phyloP scores from a whole-genome alignment of 2,113 vertebrate species.

The Microcebus griseorufus region DNA sequence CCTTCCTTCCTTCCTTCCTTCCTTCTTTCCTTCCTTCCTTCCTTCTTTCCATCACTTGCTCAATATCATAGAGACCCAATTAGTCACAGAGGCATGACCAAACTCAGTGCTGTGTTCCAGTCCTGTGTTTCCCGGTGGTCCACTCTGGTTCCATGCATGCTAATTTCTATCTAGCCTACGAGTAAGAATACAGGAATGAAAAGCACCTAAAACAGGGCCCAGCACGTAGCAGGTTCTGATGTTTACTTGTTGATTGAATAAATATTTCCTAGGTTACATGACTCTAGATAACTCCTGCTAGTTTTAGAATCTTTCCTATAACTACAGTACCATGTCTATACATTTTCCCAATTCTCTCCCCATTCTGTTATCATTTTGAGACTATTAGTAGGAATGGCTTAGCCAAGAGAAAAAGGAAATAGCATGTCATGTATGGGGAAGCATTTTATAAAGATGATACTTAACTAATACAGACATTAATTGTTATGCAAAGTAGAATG shows the following conservation, averaged over 20 bases:
- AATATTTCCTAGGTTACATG: neutral
- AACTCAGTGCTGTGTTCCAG: neutral
- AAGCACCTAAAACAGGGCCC: neutral
- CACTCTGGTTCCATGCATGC: neutral
- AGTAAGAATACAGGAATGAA: neutral
- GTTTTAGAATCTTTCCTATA: neutral
- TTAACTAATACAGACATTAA: neutral
- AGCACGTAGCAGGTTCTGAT: neutral
- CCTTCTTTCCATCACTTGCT: neutral
- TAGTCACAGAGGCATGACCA: neutral
- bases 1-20: too few relatives aligned
- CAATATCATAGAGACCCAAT: neutral
- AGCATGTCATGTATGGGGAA: neutral
- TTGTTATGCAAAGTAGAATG: slow-evolving; percentile 52
- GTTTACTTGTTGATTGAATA: neutral
- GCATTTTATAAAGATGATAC: neutral
- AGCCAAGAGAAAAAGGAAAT: neutral
- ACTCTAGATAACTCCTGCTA: neutral
- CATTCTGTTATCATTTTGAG: neutral
- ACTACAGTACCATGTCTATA: neutral
- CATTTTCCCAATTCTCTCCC: neutral
- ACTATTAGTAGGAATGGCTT: neutral
- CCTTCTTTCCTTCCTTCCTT: too few relatives aligned
- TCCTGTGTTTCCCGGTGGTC: neutral
- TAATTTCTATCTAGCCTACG: neutral